Evolutionary conservation across 2,888 invertebrate species (phyloP).

Genomic region (Dione vanillae): DNA sequence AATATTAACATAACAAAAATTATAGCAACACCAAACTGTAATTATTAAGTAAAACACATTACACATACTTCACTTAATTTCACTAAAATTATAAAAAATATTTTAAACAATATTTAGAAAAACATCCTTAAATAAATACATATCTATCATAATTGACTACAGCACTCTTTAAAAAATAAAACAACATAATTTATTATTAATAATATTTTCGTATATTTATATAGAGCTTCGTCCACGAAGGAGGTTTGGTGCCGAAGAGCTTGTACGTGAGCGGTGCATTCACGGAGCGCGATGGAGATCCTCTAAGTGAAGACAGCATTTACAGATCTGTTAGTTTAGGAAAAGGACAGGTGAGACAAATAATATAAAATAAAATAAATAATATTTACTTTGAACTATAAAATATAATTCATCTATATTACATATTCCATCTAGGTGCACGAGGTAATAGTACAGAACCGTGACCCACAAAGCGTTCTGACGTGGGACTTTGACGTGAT

Average conservation of each 20-base stretch:
- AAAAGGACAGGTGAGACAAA: slow-evolving; percentile 80
- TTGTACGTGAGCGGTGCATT: slow-evolving; percentile 88
- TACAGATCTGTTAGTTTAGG: slow-evolving; percentile 88
- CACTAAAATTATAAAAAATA: no score
- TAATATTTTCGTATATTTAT: slow-evolving; percentile 35
- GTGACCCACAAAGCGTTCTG: slow-evolving; percentile 94
- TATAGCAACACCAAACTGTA: not conserved
- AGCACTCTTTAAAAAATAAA: no score
- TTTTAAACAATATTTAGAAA: no score
- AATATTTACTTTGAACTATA: no score
- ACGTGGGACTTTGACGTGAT: slow-evolving; percentile 99
- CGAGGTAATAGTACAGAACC: slow-evolving; percentile 90
- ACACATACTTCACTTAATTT: no score
- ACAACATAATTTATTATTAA: no score
- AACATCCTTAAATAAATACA: no score
- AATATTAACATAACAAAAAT: not conserved
- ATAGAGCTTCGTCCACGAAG: slow-evolving; percentile 93
- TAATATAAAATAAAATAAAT: not conserved
- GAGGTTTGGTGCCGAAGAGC: slow-evolving; percentile 94
- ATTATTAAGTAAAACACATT: no score
- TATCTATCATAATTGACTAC: no score
- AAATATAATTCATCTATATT: no score
- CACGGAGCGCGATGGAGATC: slow-evolving; percentile 77
- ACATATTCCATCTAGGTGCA: slow-evolving; percentile 81
- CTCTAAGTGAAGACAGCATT: slow-evolving; percentile 86